Conservation (phyloP, 2,113 vertebrate genomes). For the Bostrychus sinensis region DNA sequence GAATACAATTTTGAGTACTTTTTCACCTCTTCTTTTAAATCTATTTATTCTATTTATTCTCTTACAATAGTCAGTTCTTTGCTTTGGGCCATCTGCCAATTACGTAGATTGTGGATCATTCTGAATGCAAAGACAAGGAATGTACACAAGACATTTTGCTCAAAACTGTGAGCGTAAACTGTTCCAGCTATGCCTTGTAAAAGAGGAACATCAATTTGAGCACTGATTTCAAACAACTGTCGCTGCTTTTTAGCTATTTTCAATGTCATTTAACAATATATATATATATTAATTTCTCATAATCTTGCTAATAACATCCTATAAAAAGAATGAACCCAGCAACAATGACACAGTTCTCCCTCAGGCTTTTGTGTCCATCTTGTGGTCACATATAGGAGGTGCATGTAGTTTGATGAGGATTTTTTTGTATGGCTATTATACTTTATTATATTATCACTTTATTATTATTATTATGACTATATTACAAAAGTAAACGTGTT, state of each 20-base stretch:
- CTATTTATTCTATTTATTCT: not conserved
- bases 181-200: not conserved
- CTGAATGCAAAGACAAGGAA: not conserved
- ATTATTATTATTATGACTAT: too few relatives aligned
- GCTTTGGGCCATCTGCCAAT: not conserved
- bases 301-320: too few relatives aligned
- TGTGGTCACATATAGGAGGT: slow-evolving; percentile 31
- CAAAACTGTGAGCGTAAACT: not conserved
- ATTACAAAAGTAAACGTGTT: too few relatives aligned
- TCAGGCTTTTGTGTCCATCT: slow-evolving; percentile 44
- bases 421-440: not conserved
- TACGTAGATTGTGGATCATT: not conserved
- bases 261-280: not conserved
- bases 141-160: not conserved
- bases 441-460: too few relatives aligned
- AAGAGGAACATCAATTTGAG: not conserved
- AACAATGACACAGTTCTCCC: not conserved
- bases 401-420: not conserved
- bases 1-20: too few relatives aligned
- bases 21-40: too few relatives aligned
- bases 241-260: not conserved
- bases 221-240: not conserved
- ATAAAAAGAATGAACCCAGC: too few relatives aligned
- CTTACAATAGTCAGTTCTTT: not conserved
- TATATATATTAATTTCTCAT: too few relatives aligned